Percentiles rank a stretch among this genome's conserved stretches.
These are phyloP conservation scores for Triplophysa rosa DNA, from an alignment of 2,113 vertebrate genomes.

Conservation along the genomic window DNA sequence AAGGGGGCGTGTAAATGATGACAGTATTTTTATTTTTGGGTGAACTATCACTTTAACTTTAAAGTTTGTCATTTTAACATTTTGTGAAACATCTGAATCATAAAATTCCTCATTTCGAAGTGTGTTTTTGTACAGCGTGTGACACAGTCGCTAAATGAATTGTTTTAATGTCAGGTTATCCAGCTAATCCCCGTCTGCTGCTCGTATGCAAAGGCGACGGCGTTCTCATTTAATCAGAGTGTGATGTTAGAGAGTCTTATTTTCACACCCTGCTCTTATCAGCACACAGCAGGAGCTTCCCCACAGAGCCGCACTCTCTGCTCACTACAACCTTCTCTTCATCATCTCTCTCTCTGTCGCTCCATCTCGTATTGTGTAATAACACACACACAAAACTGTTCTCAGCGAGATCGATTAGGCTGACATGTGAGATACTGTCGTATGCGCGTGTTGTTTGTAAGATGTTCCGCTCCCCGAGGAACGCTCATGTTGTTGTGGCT, in stretches of 20 bases:
- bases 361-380: conserved; percentile 1
- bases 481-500: conserved; percentile 45
- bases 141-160: conserved; percentile 21
- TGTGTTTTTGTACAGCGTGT: conserved; percentile 6
- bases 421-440: conserved; percentile 24
- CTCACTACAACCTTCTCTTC: conserved; percentile 36
- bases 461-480: conserved; percentile 19
- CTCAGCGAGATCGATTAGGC: conserved; percentile 13
- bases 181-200: conserved; percentile 18
- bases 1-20: too few species aligned
- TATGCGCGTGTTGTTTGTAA: neutral
- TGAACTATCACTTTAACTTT: too few species aligned
- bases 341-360: conserved; percentile 5
- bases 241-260: conserved; percentile 60
- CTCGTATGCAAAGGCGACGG: conserved; percentile 32
- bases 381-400: conserved; percentile 29
- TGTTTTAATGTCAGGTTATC: conserved; percentile 37
- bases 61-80: too few species aligned
- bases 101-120: too few species aligned
- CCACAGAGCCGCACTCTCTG: conserved; percentile 68
- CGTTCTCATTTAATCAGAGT: conserved; percentile 58
- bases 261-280: conserved; percentile 75
- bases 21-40: too few species aligned
- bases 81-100: too few species aligned
- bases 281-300: conserved; percentile 72